These are phyloP conservation scores for Mesorhabditis belari DNA, from an alignment of 2,888 invertebrate genomes.

Conservation along the genomic window DNA sequence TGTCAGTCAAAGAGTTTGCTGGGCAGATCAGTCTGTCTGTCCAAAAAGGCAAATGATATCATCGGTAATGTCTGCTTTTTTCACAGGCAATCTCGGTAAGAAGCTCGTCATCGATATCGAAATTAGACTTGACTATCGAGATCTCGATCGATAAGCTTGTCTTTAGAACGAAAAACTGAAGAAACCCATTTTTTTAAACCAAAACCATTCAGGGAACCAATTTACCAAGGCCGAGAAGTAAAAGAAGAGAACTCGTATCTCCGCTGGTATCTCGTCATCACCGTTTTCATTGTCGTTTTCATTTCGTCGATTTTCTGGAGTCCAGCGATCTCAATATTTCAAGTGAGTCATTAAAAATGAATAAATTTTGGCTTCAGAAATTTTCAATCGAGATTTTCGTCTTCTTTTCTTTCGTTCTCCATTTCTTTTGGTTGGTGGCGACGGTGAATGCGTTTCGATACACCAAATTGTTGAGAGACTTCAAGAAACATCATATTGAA, in stretches of 20 bases:
- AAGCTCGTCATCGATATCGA: too few species aligned
- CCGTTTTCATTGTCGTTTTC: conserved; percentile 5
- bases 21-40: too few species aligned
- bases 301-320: conserved; percentile 9
- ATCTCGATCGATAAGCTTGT: too few species aligned
- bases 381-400: neutral
- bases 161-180: too few species aligned
- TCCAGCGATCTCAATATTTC: conserved; percentile 1
- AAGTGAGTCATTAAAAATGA: neutral
- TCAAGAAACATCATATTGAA: neutral
- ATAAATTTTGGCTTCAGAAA: neutral
- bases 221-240: neutral
- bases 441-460: neutral
- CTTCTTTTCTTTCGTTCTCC: neutral
- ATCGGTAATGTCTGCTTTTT: too few species aligned
- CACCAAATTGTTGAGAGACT: neutral
- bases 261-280: conserved; percentile 15
- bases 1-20: too few species aligned
- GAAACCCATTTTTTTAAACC: too few species aligned
- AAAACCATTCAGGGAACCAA: too few species aligned
- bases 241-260: conserved; percentile 3
- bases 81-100: too few species aligned
- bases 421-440: neutral
- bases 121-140: too few species aligned
- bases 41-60: too few species aligned